phyloP scores from a whole-genome alignment of 2,888 invertebrate genomes.

The Caenorhabditis afra region DNA sequence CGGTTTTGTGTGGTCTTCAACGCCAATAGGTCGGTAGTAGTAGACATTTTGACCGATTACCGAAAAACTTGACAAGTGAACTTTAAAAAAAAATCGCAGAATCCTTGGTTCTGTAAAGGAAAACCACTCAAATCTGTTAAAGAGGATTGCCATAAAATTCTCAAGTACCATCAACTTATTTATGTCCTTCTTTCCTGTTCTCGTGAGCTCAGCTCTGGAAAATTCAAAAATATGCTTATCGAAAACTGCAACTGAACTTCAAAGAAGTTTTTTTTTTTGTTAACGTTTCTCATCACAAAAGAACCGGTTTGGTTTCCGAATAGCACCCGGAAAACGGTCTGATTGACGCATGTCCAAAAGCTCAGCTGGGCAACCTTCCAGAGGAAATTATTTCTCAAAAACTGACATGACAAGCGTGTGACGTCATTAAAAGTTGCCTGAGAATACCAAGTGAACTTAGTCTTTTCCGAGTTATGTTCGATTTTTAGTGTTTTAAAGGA shows the following conservation, averaged over 20 bases:
- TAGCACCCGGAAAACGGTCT: not conserved
- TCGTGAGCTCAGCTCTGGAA: slow-evolving; percentile 15
- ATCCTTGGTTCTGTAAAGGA: slow-evolving; percentile 4
- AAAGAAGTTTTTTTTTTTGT: no score
- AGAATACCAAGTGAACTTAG: not conserved
- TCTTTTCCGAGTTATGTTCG: not conserved
- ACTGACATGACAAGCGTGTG: slow-evolving; percentile 13
- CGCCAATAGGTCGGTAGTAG: no score
- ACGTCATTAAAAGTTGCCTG: slow-evolving; percentile 1
- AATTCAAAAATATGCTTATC: no score
- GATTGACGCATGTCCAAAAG: slow-evolving; percentile 17
- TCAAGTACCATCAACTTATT: slow-evolving; percentile 44
- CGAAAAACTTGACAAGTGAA: no score
- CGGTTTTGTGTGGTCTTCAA: no score
- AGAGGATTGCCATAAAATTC: slow-evolving; percentile 24
- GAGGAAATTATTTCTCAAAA: slow-evolving; percentile 29
- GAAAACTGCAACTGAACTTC: no score
- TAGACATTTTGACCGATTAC: no score
- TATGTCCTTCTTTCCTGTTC: slow-evolving; percentile 30
- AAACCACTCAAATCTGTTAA: not conserved
- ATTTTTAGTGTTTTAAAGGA: no score
- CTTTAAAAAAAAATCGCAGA: no score
- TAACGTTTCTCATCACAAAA: slow-evolving; percentile 1
- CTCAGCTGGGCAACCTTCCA: slow-evolving; percentile 2
- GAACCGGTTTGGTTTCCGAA: not conserved